A percentile compares a stretch with the other conserved stretches of the same genome.
Conservation (phyloP, 2,888 invertebrate species). For the Siphlonurus alternatus region DNA sequence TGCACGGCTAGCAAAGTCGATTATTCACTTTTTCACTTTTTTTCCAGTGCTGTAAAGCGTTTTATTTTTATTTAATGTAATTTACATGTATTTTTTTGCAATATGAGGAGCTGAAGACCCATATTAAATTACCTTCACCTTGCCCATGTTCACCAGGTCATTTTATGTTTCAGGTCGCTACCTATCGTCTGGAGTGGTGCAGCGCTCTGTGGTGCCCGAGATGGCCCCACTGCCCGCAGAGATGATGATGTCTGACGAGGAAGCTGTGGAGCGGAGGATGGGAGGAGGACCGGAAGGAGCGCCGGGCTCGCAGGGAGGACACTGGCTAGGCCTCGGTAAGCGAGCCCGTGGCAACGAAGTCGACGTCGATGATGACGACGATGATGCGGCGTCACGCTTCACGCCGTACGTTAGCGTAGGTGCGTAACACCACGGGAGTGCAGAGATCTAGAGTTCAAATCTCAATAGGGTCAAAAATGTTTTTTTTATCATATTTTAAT, state of each 20-base stretch:
- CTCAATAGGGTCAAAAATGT: no score
- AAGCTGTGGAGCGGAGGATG: neutral
- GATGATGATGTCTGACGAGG: neutral
- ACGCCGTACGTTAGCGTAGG: conserved; percentile 20
- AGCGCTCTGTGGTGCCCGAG: neutral
- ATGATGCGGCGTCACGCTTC: conserved; percentile 14
- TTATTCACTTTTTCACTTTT: no score
- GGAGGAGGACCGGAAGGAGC: neutral
- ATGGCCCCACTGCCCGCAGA: neutral
- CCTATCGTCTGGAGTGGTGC: neutral
- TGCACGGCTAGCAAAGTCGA: no score
- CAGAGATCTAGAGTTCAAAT: no score
- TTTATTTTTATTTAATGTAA: no score
- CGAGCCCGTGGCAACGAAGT: conserved; percentile 9
- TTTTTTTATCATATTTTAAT: no score
- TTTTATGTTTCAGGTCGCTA: neutral
- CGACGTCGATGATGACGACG: neutral
- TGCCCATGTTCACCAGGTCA: no score
- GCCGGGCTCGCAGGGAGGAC: neutral
- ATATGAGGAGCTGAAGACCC: no score
- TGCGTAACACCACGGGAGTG: no score
- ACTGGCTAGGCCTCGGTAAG: conserved; percentile 16
- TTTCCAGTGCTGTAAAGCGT: no score
- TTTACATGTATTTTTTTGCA: no score
- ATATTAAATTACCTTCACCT: no score